Evolutionary conservation across 2,113 vertebrate genomes (phyloP), one percentile per base, ranked within the genome.

Genomic region (Neogobius melanostomus): DNA sequence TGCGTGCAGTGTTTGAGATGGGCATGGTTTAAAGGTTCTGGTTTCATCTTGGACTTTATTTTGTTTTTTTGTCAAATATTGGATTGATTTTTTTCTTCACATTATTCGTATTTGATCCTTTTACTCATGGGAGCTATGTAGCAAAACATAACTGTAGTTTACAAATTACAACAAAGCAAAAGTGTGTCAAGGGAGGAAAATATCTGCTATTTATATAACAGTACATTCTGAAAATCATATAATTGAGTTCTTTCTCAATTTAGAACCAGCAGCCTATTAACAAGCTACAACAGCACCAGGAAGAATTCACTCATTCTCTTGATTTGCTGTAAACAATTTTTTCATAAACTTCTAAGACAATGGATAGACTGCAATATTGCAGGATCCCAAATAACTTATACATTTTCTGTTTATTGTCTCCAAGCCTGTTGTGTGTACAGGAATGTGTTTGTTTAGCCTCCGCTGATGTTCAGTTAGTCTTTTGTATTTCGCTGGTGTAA

Each of bases 391-490:
- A 48, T 64, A 21, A 64, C 62, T n/a, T 64, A 48, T 64, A 16
- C 46, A 47, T 47, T 64, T 64, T 11, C 62, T 64, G 62, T 46
- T 16, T 28, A 46, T 64, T 72, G 65, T 49, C 9, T 45, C n/a
- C 45, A 1, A 17, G 53, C 42, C 9, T n/a, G 66, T 21, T 52
- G 17, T 56, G 11, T 53, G 43, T 64, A 11, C 14, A 11, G 28
- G 63, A 68, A 63, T 28, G 16, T 11, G 15, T 45, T 17, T 43
- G 11, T 56, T n/a, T 16, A 60, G 66, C 12, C 57, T 59, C 50
- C 69, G 72, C 52, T 78, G 75, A 59, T 50, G 50, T 65, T 81
- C 8, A 76, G 70, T 89, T 85, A 79, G 81, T 81, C 67, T 77
- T 66, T 48, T 71, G 64, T 77, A 75, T 87, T 72, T 70, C 79